Conservation (phyloP, 2,113 vertebrate species). For the Dipodomys merriami region DNA sequence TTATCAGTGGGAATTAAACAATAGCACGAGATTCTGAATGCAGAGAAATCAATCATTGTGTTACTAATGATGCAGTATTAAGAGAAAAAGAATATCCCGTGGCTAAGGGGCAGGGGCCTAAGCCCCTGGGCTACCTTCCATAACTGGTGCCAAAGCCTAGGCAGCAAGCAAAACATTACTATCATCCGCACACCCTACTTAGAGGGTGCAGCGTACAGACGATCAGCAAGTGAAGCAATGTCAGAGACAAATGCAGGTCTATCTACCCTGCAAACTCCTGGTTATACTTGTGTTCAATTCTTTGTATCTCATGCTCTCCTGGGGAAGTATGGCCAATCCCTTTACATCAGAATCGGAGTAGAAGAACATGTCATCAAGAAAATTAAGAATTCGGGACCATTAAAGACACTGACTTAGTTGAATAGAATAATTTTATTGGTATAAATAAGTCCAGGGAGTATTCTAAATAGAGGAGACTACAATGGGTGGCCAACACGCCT, state of each 20-base stretch:
- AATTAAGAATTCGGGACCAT: not conserved
- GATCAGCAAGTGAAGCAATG: not conserved
- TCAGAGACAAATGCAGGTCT: not conserved
- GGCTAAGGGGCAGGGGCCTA: too few relatives aligned
- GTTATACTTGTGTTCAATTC: not conserved
- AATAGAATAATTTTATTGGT: not conserved
- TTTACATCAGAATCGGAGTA: conserved; percentile 8
- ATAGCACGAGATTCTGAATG: not conserved
- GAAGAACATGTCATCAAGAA: not conserved
- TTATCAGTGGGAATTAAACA: not conserved
- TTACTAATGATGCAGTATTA: not conserved
- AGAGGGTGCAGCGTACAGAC: not conserved
- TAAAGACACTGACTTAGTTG: not conserved
- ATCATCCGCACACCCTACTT: not conserved
- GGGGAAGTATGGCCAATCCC: not conserved
- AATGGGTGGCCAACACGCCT: rapidly evolving
- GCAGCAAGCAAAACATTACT: not conserved
- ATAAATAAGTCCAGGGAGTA: not conserved
- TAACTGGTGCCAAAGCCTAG: too few relatives aligned
- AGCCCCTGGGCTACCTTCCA: too few relatives aligned
- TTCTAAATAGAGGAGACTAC: not conserved
- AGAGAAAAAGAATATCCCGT: not conserved
- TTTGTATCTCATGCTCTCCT: not conserved
- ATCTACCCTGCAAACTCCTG: not conserved
- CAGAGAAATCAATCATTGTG: too few relatives aligned